A percentile compares a stretch with the other conserved stretches of the same genome.
phyloP scores from a whole-genome alignment of 2,113 vertebrate species.

The Chauna torquata region DNA sequence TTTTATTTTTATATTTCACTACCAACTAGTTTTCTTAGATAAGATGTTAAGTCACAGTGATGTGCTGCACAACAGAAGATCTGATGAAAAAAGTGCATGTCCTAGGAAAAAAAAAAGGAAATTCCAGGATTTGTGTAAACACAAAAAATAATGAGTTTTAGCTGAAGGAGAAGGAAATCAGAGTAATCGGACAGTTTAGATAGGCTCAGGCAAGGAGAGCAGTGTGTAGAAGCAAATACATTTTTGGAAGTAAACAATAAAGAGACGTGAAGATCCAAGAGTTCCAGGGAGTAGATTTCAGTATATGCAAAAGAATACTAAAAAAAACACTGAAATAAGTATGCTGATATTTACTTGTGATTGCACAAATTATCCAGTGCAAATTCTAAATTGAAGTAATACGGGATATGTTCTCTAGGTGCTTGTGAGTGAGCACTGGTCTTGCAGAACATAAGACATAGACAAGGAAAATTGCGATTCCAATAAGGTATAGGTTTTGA shows the following conservation, averaged over 20 bases:
- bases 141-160: neutral
- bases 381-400: neutral
- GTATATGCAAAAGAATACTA: neutral
- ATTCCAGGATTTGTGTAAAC: neutral
- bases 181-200: neutral
- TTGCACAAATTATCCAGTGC: neutral
- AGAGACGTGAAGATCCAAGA: neutral
- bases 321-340: neutral
- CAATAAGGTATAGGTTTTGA: neutral
- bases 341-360: neutral
- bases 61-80: neutral
- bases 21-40: neutral
- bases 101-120: neutral
- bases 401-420: neutral
- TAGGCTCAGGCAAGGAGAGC: neutral
- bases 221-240: neutral
- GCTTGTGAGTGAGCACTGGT: neutral
- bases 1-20: neutral
- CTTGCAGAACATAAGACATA: neutral
- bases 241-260: neutral
- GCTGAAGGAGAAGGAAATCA: neutral
- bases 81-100: neutral
- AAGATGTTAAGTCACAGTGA: neutral
- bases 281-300: neutral
- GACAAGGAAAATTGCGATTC: neutral